Conservation (phyloP, 2,113 vertebrate genomes). For the Physeter macrocephalus region DNA sequence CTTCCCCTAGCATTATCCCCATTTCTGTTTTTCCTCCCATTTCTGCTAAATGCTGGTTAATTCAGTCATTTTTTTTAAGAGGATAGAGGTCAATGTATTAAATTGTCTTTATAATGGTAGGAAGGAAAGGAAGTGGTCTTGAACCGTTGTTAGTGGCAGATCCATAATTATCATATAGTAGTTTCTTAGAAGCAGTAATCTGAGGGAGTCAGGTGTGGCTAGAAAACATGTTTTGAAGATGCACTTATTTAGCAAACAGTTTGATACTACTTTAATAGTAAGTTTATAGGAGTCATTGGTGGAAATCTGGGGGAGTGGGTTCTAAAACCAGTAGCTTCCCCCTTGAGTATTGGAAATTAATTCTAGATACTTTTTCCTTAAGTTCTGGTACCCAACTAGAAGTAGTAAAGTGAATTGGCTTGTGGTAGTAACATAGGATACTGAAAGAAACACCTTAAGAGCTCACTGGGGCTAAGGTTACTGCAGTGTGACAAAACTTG, state of each 20-base stretch:
- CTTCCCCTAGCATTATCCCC: neutral
- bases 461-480: neutral
- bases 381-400: neutral
- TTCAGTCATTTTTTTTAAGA: neutral
- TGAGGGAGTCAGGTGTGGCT: neutral
- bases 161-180: neutral
- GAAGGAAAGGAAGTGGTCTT: neutral
- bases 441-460: neutral
- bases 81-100: neutral
- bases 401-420: neutral
- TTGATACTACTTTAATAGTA: neutral
- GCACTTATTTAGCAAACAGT: neutral
- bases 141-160: neutral
- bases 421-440: neutral
- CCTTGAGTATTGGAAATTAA: neutral
- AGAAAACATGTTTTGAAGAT: neutral
- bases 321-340: neutral
- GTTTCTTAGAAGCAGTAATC: neutral
- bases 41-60: constrained; percentile 9
- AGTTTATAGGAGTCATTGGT: neutral
- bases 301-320: neutral
- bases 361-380: neutral
- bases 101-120: neutral
- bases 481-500: neutral
- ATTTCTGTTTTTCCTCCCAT: neutral